Evolutionary conservation across 1,140 invertebrate genomes (phyloP), one percentile per base, ranked within the genome.

Genomic region (Drosophila biarmipes): DNA sequence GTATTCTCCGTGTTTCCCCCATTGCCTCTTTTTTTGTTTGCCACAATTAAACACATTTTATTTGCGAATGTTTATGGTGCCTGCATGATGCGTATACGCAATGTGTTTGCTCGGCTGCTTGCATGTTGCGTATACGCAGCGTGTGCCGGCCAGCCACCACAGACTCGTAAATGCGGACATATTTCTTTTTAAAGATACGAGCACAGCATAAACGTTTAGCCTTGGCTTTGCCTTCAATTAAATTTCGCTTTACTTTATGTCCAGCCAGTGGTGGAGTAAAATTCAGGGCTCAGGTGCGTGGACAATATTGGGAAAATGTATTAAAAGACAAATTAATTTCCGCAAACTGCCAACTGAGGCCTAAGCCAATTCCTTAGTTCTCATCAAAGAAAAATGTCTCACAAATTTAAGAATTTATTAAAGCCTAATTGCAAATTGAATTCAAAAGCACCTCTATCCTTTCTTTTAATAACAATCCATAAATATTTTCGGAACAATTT

Each of bases 31-130:
- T 56, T 8, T 45, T 10, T 12, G 19, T 59, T 71, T 62, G 42
- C 56, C 67, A 66, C 82, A 86, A 87, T 87, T 81, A 86, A 86
- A 87, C 82, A 78, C 82, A 82, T 87, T 87, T 87, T 63, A 78
- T 82, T 72, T 55, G 35, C 48, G 63, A 69, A 89, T 79, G 74
- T 87, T 89, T 87, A 87, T 73, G 78, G 43, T 45, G 57, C 38
- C 79, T 77, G 74, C 84, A 87, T 75, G 78, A 63, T 89, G 79
- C 72, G 84, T 84, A 87, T 89, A 87, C 79, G 84, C 79, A 86
- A 78, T 86, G 81, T 78, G 67, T 73, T 69, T 40, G 63, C 49
- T 46, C 38, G 37, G 49, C 31, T 68, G 38, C 63, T 34, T 69
- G 66, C 49, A 55, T 56, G 63, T 69, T 55, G 19, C 63, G 66